These are phyloP conservation scores for Phodopus roborovskii DNA, from an alignment of 2,113 vertebrate species.

Conservation along the genomic window DNA sequence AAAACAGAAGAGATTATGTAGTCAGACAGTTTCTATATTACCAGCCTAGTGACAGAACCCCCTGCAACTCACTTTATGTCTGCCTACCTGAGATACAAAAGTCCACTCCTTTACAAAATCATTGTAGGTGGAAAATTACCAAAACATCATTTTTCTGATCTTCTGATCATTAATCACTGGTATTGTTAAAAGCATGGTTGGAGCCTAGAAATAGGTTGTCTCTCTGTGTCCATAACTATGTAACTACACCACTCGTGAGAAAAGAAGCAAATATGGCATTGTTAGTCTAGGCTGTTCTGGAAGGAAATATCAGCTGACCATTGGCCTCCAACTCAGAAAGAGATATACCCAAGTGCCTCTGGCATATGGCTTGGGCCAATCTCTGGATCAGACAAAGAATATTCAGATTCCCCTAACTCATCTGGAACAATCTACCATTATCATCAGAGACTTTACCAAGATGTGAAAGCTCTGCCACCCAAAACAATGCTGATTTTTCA, in stretches of 20 bases:
- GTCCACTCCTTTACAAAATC: background rate
- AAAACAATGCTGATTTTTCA: background rate
- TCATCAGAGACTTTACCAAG: background rate
- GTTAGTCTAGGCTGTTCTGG: background rate
- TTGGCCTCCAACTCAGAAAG: background rate
- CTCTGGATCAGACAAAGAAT: background rate
- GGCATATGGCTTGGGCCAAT: background rate
- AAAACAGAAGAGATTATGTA: background rate
- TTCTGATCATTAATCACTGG: background rate
- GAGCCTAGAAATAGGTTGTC: background rate
- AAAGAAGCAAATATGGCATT: background rate
- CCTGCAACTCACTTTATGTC: background rate
- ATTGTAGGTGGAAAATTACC: background rate
- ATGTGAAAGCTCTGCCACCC: background rate
- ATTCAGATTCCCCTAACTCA: background rate
- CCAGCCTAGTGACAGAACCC: background rate
- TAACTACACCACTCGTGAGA: background rate
- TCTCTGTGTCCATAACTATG: background rate
- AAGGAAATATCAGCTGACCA: background rate
- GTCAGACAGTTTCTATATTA: background rate
- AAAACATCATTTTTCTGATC: background rate
- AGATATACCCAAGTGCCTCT: background rate
- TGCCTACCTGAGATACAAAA: background rate
- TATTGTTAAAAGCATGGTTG: background rate
- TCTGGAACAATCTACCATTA: background rate